Percentiles rank a stretch among this genome's conserved stretches.
Conservation (phyloP, 1,140 invertebrate genomes). For the Neuroterus valhalla region DNA sequence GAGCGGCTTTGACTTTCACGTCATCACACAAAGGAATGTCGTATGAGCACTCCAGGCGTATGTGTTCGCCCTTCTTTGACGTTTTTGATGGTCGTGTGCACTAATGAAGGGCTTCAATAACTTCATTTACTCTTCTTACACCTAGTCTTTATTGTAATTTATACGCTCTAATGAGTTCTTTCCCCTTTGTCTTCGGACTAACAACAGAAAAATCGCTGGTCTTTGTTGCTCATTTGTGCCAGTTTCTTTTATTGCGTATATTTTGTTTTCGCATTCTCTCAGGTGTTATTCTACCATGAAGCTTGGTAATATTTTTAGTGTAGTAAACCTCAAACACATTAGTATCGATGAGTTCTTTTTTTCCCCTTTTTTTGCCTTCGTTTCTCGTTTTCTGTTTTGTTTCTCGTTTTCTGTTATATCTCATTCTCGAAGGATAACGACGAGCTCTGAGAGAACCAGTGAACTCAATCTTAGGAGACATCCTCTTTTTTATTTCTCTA, state of each 20-base stretch:
- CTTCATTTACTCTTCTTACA: constrained; percentile 19
- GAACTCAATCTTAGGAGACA: constrained; percentile 46
- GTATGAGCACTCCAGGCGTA: constrained; percentile 50
- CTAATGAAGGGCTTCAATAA: constrained; percentile 11
- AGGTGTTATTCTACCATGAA: constrained; percentile 63
- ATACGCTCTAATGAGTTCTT: constrained; percentile 8
- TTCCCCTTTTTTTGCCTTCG: constrained; percentile 35
- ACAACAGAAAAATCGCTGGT: neutral
- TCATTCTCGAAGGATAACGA: constrained; percentile 41
- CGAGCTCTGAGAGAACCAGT: constrained; percentile 46
- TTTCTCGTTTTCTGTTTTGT: constrained; percentile 40
- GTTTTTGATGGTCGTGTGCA: constrained; percentile 46
- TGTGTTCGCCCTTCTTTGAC: constrained; percentile 45
- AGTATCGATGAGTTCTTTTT: constrained; percentile 40
- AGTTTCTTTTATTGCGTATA: neutral
- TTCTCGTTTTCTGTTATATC: constrained; percentile 34
- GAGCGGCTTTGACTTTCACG: constrained; percentile 54
- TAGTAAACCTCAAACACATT: constrained; percentile 50
- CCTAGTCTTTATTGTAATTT: constrained; percentile 23
- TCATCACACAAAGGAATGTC: constrained; percentile 53
- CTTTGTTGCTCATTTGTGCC: neutral
- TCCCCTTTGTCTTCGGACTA: neutral
- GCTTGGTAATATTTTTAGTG: constrained; percentile 54
- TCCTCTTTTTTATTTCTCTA: constrained; percentile 52
- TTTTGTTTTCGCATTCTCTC: neutral